A percentile compares a stretch with the other conserved stretches of the same genome.
Evolutionary conservation across 2,888 invertebrate genomes (phyloP).

Genomic region (Leptopilina myrica): DNA sequence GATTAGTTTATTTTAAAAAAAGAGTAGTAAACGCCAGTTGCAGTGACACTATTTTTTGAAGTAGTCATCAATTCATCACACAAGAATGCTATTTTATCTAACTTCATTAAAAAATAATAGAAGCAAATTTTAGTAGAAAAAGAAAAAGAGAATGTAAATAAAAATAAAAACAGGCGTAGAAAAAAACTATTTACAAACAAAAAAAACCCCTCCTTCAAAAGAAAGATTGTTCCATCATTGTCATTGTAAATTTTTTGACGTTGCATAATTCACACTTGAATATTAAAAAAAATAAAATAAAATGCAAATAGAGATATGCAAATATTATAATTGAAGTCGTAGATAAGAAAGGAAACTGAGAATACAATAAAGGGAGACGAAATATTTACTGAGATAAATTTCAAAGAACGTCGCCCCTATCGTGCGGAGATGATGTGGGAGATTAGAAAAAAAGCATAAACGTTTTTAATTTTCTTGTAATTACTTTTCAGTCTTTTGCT

Average conservation of each 20-base stretch:
- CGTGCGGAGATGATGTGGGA: neutral
- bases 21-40: too few species aligned
- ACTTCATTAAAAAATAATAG: too few species aligned
- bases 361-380: neutral
- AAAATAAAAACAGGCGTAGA: too few species aligned
- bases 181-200: too few species aligned
- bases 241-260: neutral
- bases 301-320: neutral
- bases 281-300: neutral
- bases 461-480: slow-evolving; percentile 7
- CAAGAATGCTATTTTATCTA: too few species aligned
- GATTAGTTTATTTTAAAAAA: too few species aligned
- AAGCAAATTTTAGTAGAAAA: too few species aligned
- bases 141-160: too few species aligned
- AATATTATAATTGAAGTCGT: neutral
- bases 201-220: too few species aligned
- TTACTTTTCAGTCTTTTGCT: neutral
- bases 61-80: too few species aligned
- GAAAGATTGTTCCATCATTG: too few species aligned
- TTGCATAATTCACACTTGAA: neutral
- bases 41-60: too few species aligned
- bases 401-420: neutral
- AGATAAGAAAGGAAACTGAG: slow-evolving; percentile 1
- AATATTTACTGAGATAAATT: slow-evolving; percentile 8
- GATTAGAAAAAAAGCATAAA: neutral